Base-by-base conservation (phyloP, 2,113 vertebrate species). In the Pica pica region DNA sequence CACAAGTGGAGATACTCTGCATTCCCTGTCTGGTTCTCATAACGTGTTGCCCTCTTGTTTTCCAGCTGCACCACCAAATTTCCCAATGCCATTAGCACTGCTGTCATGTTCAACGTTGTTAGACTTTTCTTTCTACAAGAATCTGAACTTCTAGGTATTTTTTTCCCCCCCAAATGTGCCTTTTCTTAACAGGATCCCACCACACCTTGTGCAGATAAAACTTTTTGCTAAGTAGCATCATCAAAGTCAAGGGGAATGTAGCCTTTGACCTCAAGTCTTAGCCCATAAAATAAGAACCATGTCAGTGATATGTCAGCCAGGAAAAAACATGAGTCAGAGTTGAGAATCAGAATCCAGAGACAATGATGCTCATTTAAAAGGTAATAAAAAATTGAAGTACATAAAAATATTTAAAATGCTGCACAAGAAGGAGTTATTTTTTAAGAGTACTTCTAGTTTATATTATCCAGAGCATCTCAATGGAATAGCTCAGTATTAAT, bases 401-500 rank as follows among this genome's bases (percentile, higher is more conserved):
- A 4, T 13, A 46, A 64, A 68, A 78, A 52, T 93, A 78, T 46
- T 86, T 76, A 44, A 88, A 86, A 83, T 44, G 10, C 20, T 55
- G 16, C 39, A 19, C 21, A n/a, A 76, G 63, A 77, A 61, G 55
- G 79, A 88, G 59, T 77, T 63, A 55, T 79, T 83, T 95, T 88
- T 74, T 65, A 59, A 55, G 73, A 55, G 22, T 57, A 69, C 19
- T 85, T 91, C 60, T 82, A 74, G 49, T 84, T 97, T 95, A 50
- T 92, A 53, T 93, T 86, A 93, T 86, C 76, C 56, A 71, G 56
- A 93, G 44, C 18, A 93, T 89, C 85, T 96, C 92, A 53, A 16
- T 70, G 90, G 93, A 97, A 67, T 90, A 75, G 52, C 35, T 92
- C 82, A 89, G 61, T 93, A 89, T 96, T 96, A 96, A 93, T 93